These are phyloP conservation scores for Zosterops pallidus DNA, from an alignment of 2,113 vertebrate genomes.

Conservation along the genomic window DNA sequence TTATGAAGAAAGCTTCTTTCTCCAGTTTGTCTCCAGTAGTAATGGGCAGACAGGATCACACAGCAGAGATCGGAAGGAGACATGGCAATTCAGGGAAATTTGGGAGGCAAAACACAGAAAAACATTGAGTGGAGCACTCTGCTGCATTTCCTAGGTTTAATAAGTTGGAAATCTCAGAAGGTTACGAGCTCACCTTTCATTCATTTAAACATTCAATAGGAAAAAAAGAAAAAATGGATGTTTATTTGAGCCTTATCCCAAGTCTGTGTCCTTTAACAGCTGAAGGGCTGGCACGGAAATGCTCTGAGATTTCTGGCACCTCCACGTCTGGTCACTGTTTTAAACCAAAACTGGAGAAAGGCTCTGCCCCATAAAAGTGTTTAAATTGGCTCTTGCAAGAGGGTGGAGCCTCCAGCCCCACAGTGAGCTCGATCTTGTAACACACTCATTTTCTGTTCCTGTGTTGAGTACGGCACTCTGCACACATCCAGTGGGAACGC, in stretches of 20 bases:
- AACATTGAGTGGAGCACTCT: background rate
- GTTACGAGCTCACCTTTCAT: conserved; percentile 40
- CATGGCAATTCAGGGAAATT: background rate
- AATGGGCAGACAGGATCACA: background rate
- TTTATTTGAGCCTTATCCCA: conserved; percentile 46
- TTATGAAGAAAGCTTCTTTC: conserved; percentile 71
- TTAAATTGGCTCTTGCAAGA: background rate
- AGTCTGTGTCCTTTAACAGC: conserved; percentile 32
- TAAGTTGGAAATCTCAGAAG: background rate
- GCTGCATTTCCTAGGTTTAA: conserved; percentile 1
- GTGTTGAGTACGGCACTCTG: background rate
- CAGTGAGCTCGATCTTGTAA: background rate
- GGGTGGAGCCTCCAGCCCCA: background rate
- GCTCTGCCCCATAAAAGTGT: background rate
- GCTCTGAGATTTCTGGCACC: conserved; percentile 42
- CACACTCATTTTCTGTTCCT: background rate
- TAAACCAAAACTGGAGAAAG: background rate
- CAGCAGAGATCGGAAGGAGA: background rate
- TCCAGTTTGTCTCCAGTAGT: background rate
- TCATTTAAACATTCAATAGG: conserved; percentile 18
- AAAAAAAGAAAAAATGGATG: background rate
- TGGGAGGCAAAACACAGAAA: background rate
- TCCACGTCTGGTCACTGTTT: conserved; percentile 13
- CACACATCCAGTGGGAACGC: background rate
- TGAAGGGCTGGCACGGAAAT: conserved; percentile 43